Evolutionary conservation across 2,113 vertebrate genomes (phyloP).

Genomic region (Irena cyanogastra): DNA sequence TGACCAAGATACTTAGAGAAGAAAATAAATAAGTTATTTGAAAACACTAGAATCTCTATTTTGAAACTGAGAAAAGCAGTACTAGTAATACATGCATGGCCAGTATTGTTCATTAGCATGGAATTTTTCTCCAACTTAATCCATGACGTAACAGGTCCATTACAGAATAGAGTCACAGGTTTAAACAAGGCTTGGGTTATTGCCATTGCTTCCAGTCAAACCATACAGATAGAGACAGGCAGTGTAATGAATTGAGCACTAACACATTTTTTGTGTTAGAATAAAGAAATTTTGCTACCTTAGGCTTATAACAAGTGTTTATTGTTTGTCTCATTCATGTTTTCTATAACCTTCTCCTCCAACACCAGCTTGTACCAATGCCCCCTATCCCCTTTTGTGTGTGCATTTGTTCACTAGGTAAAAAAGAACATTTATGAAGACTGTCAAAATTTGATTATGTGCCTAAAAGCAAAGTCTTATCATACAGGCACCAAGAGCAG

Average conservation of each 20-base stretch:
- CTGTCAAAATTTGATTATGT: not conserved
- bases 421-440: not conserved
- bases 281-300: not conserved
- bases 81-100: not conserved
- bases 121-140: not conserved
- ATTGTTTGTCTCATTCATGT: not conserved
- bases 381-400: not conserved
- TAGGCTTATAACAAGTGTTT: not conserved
- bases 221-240: accelerated
- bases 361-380: not conserved
- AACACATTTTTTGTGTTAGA: not conserved
- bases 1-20: not conserved
- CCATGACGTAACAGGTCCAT: not conserved
- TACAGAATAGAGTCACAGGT: not conserved
- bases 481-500: not conserved
- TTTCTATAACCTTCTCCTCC: not conserved
- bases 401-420: accelerated
- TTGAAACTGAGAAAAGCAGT: not conserved
- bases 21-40: not conserved
- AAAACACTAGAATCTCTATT: not conserved
- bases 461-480: not conserved
- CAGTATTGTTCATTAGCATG: no score
- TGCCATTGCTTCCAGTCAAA: not conserved
- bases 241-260: not conserved
- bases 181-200: not conserved